Evolutionary conservation across 1,140 invertebrate species (phyloP).

Genomic region (Thaumatotibia leucotreta): DNA sequence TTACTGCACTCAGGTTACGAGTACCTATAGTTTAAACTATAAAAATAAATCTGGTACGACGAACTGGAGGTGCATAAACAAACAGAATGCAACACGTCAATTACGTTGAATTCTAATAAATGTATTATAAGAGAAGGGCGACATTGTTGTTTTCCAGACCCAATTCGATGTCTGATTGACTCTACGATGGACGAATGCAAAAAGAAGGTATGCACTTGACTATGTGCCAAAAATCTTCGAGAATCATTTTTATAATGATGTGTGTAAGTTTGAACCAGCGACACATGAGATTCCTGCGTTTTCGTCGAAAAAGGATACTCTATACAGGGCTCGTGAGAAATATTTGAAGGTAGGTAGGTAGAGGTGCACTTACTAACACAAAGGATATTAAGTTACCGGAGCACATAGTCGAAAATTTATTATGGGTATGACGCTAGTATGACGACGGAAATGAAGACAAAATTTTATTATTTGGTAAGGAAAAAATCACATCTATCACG

Average conservation of each 20-base stretch:
- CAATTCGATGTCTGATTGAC: slow-evolving; percentile 3
- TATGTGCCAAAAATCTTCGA: slow-evolving; percentile 14
- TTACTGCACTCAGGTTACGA: background rate
- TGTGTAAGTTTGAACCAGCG: background rate
- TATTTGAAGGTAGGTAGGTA: background rate
- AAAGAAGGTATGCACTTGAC: slow-evolving; percentile 14
- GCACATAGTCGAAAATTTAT: too few relatives aligned
- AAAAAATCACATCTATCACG: background rate
- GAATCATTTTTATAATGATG: background rate
- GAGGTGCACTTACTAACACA: background rate
- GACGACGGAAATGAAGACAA: too few relatives aligned
- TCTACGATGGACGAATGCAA: slow-evolving; percentile 13
- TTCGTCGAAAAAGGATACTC: slow-evolving; percentile 8
- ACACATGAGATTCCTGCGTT: slow-evolving; percentile 2
- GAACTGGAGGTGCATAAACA: slow-evolving; percentile 14
- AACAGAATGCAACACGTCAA: slow-evolving; percentile 12
- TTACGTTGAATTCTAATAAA: background rate
- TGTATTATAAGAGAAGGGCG: slow-evolving; percentile 9
- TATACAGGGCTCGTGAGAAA: background rate
- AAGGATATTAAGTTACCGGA: slow-evolving; percentile 5
- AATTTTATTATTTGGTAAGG: slow-evolving; percentile 15
- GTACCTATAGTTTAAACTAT: background rate
- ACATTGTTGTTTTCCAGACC: slow-evolving; percentile 1
- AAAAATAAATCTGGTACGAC: slow-evolving; percentile 13
- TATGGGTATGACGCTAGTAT: too few relatives aligned